phyloP scores from a whole-genome alignment of 2,888 invertebrate genomes.

The Eupithecia exiguata region DNA sequence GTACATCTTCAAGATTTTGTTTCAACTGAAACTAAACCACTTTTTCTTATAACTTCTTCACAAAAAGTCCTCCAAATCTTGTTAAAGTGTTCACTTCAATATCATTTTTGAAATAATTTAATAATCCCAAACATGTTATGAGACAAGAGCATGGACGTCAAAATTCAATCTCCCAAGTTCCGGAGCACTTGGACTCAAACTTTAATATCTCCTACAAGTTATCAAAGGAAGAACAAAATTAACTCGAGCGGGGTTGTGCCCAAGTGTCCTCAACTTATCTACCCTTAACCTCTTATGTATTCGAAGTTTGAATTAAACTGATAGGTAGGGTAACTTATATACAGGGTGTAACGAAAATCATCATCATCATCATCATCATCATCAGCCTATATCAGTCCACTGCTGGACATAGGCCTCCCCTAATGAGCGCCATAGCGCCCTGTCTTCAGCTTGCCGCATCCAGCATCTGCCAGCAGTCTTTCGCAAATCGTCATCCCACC shows the following conservation, averaged over 20 bases:
- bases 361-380: no score
- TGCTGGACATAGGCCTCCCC: no score
- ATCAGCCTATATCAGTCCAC: no score
- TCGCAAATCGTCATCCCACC: no score
- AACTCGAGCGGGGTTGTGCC: slow-evolving; percentile 1
- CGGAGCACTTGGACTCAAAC: slow-evolving; percentile 2
- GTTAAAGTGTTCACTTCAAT: neutral
- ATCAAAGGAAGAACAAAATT: slow-evolving; percentile 15
- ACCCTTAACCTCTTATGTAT: neutral
- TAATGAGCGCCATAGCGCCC: no score
- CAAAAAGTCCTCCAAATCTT: neutral
- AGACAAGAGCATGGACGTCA: neutral
- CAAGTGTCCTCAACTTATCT: neutral
- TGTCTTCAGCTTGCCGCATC: no score
- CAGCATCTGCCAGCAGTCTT: no score
- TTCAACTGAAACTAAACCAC: neutral
- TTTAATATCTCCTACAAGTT: neutral
- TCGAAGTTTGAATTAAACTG: neutral
- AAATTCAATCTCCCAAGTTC: slow-evolving; percentile 2
- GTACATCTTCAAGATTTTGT: slow-evolving; percentile 10
- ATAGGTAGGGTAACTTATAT: neutral
- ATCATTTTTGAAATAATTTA: neutral
- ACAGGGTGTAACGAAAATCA: no score
- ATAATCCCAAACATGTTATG: neutral
- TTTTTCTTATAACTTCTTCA: neutral